Evolutionary conservation across 2,113 vertebrate species (phyloP), one percentile per base, ranked within the genome.

Genomic region (Aptenodytes patagonicus): DNA sequence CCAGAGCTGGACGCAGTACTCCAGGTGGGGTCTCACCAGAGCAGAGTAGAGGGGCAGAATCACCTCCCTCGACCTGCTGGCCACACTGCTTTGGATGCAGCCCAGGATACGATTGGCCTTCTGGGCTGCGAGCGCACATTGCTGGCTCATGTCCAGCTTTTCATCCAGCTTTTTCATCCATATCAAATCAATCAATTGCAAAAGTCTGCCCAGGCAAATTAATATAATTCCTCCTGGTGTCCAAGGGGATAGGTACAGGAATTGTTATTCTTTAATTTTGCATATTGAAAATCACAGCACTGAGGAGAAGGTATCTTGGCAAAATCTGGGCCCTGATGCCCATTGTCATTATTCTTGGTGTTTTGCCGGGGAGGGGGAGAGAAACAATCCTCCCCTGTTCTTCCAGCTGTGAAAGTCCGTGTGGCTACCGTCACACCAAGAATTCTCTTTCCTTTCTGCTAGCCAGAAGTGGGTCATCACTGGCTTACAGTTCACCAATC

Each of bases 381-480:
- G 25, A 62, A n/a, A 29, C 6, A 55, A 36, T 40, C 6, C 18
- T 90, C 7, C 18, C 7, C 11, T 0, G 0, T 58, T 73, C 75
- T 64, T 54, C 42, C 32, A 78, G 13, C 22, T 71, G 22, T 79
- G 24, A 40, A 79, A 49, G 9, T 49, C 60, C 46, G 9, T 21
- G 24, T 51, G 52, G 64, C 44, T 86, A 62, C 36, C 81, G 15
- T 52, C 54, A 73, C 71, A 72, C 5, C 60, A 57, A 60, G 34
- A 86, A 89, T 83, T 81, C 18, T 64, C 22, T 77, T 84, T 83
- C 36, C 28, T 55, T 34, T 78, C 34, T 71, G 18, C 20, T 62
- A 60, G n/a, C 34, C 47, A 78, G 70, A 87, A 90, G 36, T 25
- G 32, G 60, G n/a, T 84, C 76, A 58, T 47, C 80, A 60, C 13